Evolutionary conservation across 2,888 invertebrate genomes (phyloP).

Genomic region (Xylota segnis): DNA sequence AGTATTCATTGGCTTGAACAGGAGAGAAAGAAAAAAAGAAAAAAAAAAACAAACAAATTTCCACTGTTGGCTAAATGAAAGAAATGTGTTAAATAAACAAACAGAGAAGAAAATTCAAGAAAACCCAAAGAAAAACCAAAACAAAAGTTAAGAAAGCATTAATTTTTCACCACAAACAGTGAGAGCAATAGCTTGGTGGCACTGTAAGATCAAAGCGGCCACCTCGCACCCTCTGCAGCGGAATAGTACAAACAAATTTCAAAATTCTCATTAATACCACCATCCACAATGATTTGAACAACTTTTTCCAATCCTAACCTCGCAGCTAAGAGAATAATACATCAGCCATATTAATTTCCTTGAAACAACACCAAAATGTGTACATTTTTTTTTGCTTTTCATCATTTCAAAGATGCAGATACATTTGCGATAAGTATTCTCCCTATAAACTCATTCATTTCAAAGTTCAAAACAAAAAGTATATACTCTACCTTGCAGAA

Average conservation of each 20-base stretch:
- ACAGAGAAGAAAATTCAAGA: conserved; percentile 8
- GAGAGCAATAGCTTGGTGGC: not conserved
- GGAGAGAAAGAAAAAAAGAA: not conserved
- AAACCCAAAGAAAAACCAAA: conserved; percentile 5
- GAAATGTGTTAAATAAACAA: conserved; percentile 12
- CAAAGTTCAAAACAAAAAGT: not conserved
- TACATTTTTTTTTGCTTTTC: conserved; percentile 10
- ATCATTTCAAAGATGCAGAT: not conserved
- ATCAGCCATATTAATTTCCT: conserved; percentile 40
- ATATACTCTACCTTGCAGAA: not conserved
- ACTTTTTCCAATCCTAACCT: conserved; percentile 1
- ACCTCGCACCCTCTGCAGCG: not conserved
- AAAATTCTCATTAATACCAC: conserved; percentile 28
- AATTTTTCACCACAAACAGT: conserved; percentile 9
- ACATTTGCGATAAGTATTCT: not conserved
- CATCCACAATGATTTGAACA: not conserved
- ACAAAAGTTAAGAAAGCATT: conserved; percentile 29
- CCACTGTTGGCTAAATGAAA: not conserved
- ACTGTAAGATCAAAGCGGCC: conserved; percentile 9
- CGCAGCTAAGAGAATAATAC: conserved; percentile 23
- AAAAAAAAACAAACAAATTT: not conserved
- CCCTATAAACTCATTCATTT: not conserved
- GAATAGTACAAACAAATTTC: conserved; percentile 14
- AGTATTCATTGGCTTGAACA: not conserved
- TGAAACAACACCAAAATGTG: conserved; percentile 30